phyloP scores from a whole-genome alignment of 2,888 invertebrate genomes.

The Aphelenchoides bicaudatus region DNA sequence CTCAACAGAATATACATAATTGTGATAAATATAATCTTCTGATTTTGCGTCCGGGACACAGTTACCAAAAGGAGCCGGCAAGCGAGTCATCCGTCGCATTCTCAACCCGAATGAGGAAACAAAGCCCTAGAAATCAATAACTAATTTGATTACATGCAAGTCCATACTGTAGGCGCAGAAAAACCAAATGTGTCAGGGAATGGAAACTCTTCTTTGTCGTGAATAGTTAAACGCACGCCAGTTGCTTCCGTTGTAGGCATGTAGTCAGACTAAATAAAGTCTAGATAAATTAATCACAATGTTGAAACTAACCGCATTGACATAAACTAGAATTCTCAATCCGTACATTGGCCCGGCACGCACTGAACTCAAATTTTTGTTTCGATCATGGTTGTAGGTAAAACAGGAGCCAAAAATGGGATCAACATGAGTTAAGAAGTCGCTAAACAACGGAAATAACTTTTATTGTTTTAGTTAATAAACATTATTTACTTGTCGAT shows the following conservation, averaged over 20 bases:
- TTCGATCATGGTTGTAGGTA: conserved; percentile 51
- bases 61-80: conserved; percentile 56
- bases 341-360: conserved; percentile 57
- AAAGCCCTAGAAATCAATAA: conserved; percentile 18
- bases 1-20: conserved; percentile 55
- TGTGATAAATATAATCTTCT: conserved; percentile 50
- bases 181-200: conserved; percentile 55
- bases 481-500: conserved; percentile 47
- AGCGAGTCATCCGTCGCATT: conserved; percentile 38
- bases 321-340: conserved; percentile 53
- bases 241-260: conserved; percentile 58
- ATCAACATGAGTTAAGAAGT: conserved; percentile 51
- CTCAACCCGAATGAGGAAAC: background rate
- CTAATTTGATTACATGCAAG: conserved; percentile 51
- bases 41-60: conserved; percentile 52
- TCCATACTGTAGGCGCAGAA: conserved; percentile 54
- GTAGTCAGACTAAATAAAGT: conserved; percentile 40
- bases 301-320: conserved; percentile 37
- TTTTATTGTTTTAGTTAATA: background rate
- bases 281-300: background rate
- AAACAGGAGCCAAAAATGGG: conserved; percentile 54
- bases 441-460: conserved; percentile 32
- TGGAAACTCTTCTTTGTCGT: conserved; percentile 57
- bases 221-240: conserved; percentile 54
- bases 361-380: conserved; percentile 4